Evolutionary conservation across 2,888 invertebrate genomes (phyloP).

Genomic region (Bruchidius siliquastri): DNA sequence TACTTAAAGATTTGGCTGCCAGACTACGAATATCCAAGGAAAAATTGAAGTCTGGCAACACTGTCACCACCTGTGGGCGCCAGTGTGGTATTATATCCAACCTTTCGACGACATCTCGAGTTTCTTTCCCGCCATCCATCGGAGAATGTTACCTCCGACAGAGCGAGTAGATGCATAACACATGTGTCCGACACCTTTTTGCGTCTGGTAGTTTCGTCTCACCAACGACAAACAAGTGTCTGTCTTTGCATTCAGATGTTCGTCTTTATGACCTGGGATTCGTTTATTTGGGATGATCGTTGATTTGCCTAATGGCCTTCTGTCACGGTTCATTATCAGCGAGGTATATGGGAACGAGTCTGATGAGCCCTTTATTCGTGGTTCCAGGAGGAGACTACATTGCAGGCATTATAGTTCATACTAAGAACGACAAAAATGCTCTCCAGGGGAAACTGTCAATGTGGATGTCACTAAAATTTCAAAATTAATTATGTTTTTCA

Average conservation of each 20-base stretch:
- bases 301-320: neutral
- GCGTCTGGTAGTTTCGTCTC: neutral
- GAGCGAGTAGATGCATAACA: neutral
- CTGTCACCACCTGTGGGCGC: neutral
- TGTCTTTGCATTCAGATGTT: neutral
- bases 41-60: neutral
- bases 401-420: too few relatives aligned
- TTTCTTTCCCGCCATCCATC: neutral
- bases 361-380: neutral
- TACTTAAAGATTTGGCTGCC: too few relatives aligned
- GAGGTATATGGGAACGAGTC: neutral
- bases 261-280: neutral
- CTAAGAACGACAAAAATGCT: too few relatives aligned
- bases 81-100: neutral
- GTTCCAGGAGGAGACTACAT: too few relatives aligned
- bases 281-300: neutral
- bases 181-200: neutral
- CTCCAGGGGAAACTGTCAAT: too few relatives aligned
- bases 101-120: neutral
- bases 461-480: too few relatives aligned
- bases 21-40: too few relatives aligned
- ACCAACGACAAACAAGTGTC: neutral
- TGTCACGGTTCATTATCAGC: neutral
- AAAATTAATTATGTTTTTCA: too few relatives aligned
- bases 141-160: neutral